These are phyloP conservation scores for Phrynosoma platyrhinos DNA, from an alignment of 2,113 vertebrate genomes.

Conservation along the genomic window DNA sequence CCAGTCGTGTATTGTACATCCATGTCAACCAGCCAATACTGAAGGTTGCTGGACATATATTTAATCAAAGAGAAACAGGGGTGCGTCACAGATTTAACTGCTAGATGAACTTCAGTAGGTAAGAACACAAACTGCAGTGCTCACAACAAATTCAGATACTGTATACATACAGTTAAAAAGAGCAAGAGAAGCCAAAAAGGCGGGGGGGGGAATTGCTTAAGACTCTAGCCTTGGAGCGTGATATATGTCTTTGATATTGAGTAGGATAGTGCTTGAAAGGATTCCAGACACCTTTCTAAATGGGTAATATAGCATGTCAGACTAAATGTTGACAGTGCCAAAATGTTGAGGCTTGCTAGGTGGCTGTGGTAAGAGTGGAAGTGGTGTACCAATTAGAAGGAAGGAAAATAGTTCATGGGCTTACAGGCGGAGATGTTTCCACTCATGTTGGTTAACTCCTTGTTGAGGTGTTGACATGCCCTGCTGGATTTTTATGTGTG, in stretches of 20 bases:
- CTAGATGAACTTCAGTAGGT: conserved; percentile 21
- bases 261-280: conserved; percentile 1
- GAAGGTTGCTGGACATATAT: background rate
- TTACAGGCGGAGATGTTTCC: background rate
- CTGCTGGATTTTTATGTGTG: conserved; percentile 5
- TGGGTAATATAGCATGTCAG: background rate
- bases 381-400: background rate
- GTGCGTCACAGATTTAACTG: conserved; percentile 2
- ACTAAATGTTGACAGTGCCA: background rate
- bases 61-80: background rate
- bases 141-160: background rate
- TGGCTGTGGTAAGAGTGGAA: conserved; percentile 4
- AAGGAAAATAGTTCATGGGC: conserved; percentile 6
- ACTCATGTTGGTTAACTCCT: conserved; percentile 1
- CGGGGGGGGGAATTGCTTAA: too few species aligned
- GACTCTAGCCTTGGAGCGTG: background rate
- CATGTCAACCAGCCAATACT: background rate
- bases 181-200: background rate
- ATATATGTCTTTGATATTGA: background rate
- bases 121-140: background rate
- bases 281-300: conserved; percentile 10
- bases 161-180: background rate
- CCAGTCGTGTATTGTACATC: background rate
- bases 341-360: conserved; percentile 1
- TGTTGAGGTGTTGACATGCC: conserved; percentile 1